These are phyloP conservation scores for Athalia rosae DNA, from an alignment of 2,888 invertebrate species.

Conservation along the genomic window DNA sequence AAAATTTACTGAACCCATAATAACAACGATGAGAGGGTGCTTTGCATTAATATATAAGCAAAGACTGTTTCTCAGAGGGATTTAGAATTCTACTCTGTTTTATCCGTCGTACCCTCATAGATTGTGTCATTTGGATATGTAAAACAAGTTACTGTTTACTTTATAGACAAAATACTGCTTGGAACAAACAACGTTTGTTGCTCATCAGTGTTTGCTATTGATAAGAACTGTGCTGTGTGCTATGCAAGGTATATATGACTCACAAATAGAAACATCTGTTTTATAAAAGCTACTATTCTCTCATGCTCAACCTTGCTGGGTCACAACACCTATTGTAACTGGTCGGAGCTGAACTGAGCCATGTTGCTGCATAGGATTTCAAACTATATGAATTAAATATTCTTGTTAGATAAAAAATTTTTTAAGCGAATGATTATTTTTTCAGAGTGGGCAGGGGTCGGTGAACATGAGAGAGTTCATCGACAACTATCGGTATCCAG, in stretches of 20 bases:
- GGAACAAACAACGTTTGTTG: slow-evolving; percentile 21
- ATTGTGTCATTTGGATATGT: too few relatives aligned
- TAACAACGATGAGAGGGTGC: too few relatives aligned
- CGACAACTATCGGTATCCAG: slow-evolving; percentile 94
- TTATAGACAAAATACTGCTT: background rate
- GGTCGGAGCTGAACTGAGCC: slow-evolving; percentile 17
- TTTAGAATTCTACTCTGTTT: too few relatives aligned
- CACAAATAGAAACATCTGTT: slow-evolving; percentile 35
- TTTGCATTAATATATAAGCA: too few relatives aligned
- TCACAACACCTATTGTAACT: slow-evolving; percentile 6
- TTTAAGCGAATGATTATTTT: background rate
- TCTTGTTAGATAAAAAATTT: background rate
- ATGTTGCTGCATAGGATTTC: background rate
- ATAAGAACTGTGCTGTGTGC: slow-evolving; percentile 20
- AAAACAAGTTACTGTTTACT: background rate
- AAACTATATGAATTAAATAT: background rate
- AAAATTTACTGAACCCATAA: too few relatives aligned
- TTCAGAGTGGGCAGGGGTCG: slow-evolving; percentile 85
- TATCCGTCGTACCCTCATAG: too few relatives aligned
- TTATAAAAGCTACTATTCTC: slow-evolving; percentile 12
- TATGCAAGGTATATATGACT: slow-evolving; percentile 14
- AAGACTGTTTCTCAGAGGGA: too few relatives aligned
- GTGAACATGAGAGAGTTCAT: slow-evolving; percentile 89
- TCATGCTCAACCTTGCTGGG: slow-evolving; percentile 3
- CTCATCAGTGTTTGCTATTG: slow-evolving; percentile 10